Conservation (phyloP, 35 echinoderm and acorn worm genomes). For the Acanthaster planci region DNA sequence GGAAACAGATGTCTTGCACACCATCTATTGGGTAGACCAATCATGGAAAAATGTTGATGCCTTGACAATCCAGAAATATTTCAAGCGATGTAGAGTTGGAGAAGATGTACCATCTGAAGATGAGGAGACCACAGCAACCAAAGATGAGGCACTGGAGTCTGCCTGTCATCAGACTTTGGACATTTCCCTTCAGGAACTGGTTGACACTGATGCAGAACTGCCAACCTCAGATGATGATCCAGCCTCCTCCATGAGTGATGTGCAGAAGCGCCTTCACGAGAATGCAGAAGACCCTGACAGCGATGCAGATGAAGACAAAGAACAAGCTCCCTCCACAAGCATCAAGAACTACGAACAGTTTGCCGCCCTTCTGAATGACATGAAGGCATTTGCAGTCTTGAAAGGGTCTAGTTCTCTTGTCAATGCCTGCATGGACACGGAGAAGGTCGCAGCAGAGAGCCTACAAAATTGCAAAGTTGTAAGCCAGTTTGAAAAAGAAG, state of each 20-base stretch:
- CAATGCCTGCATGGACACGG: not conserved
- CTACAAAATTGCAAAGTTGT: not conserved
- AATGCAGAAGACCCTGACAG: not conserved
- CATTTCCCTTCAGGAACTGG: constrained; percentile 19
- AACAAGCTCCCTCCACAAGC: not conserved
- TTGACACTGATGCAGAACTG: not conserved
- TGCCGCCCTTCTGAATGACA: not conserved
- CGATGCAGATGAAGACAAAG: constrained; percentile 11
- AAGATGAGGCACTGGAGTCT: not conserved
- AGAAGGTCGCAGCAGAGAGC: not conserved
- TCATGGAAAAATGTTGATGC: constrained; percentile 16
- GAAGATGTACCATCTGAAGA: not conserved
- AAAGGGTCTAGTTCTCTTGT: not conserved
- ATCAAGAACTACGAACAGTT: not conserved
- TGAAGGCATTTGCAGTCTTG: constrained; percentile 21
- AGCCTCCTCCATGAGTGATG: not conserved
- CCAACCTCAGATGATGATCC: not conserved
- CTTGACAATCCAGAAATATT: constrained; percentile 35
- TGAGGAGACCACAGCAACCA: not conserved
- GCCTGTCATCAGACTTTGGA: not conserved
- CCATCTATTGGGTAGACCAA: constrained; percentile 32
- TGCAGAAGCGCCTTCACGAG: not conserved
- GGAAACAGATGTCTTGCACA: not conserved
- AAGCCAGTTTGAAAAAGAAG: not conserved
- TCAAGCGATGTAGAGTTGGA: not conserved